Conservation (phyloP, 1,140 invertebrate species). For the Brachionus calyciflorus region DNA sequence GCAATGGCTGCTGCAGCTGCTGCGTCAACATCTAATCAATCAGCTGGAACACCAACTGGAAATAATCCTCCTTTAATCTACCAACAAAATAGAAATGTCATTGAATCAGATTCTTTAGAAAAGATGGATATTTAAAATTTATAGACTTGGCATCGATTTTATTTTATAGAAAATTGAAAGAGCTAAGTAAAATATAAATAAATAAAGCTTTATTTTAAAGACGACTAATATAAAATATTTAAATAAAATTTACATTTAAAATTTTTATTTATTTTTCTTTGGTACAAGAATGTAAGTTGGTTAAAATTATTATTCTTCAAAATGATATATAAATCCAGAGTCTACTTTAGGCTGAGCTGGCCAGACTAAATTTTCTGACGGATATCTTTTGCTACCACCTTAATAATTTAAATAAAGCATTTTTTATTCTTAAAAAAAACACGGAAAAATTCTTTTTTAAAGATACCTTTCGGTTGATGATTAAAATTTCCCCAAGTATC, state of each 20-base stretch:
- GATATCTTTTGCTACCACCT: conserved; percentile 33
- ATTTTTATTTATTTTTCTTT: not conserved
- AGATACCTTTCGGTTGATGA: too few species aligned
- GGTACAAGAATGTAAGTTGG: not conserved
- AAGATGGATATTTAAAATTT: conserved; percentile 32
- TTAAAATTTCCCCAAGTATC: conserved; percentile 40
- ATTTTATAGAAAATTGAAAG: too few species aligned
- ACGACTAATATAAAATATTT: too few species aligned
- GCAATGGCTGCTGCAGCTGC: not conserved
- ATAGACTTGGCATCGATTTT: too few species aligned
- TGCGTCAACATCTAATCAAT: conserved; percentile 12
- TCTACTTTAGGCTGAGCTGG: conserved; percentile 29
- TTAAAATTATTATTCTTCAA: conserved; percentile 7
- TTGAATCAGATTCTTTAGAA: not conserved
- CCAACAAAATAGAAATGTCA: not conserved
- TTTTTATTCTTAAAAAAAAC: not conserved
- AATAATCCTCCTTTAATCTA: too few species aligned
- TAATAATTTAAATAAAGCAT: not conserved
- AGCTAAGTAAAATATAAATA: too few species aligned
- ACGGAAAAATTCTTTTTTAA: not conserved
- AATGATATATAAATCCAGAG: conserved; percentile 38
- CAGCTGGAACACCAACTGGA: not conserved
- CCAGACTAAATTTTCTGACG: not conserved
- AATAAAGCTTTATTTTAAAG: too few species aligned
- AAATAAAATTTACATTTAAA: conserved; percentile 35